These are phyloP conservation scores for Protobothrops flavoviridis DNA, from an alignment of 2,113 vertebrate species.

Conservation along the genomic window DNA sequence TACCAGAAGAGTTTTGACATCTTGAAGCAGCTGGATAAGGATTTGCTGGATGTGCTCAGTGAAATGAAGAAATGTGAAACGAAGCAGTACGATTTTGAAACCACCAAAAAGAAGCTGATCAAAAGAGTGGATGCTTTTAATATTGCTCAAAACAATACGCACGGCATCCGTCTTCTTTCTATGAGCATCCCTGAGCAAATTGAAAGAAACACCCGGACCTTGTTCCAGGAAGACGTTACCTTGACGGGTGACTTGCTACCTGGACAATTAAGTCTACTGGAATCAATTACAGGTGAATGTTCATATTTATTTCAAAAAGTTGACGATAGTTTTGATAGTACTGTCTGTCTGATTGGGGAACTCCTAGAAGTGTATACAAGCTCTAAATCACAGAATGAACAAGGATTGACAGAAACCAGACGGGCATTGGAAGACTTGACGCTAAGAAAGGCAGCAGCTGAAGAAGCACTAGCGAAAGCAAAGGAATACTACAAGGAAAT, in stretches of 20 bases:
- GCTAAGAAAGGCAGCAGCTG: background rate
- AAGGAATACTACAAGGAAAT: background rate
- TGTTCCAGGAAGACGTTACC: slow-evolving; percentile 25
- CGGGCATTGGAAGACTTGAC: background rate
- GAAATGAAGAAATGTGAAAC: slow-evolving; percentile 41
- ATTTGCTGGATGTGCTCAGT: slow-evolving; percentile 46
- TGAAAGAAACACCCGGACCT: slow-evolving; percentile 30
- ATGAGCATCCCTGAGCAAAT: slow-evolving; percentile 43
- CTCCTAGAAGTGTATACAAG: slow-evolving; percentile 29
- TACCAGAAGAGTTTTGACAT: slow-evolving; percentile 43
- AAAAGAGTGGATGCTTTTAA: no score
- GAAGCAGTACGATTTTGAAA: slow-evolving; percentile 51
- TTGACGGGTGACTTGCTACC: slow-evolving; percentile 42
- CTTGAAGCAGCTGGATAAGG: slow-evolving; percentile 47
- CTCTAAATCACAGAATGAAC: slow-evolving; percentile 9
- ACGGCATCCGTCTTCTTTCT: slow-evolving; percentile 54
- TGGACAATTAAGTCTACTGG: slow-evolving; percentile 42
- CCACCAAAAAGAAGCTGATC: slow-evolving; percentile 42
- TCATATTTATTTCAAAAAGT: background rate
- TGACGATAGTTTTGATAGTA: slow-evolving; percentile 17
- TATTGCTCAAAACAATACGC: slow-evolving; percentile 54
- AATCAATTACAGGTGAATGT: slow-evolving; percentile 43
- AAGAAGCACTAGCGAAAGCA: background rate
- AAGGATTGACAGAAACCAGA: background rate
- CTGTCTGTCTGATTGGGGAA: slow-evolving; percentile 29